Base-by-base conservation (phyloP, 2,797 vertebrate genomes). In the Malurus splendens region DNA sequence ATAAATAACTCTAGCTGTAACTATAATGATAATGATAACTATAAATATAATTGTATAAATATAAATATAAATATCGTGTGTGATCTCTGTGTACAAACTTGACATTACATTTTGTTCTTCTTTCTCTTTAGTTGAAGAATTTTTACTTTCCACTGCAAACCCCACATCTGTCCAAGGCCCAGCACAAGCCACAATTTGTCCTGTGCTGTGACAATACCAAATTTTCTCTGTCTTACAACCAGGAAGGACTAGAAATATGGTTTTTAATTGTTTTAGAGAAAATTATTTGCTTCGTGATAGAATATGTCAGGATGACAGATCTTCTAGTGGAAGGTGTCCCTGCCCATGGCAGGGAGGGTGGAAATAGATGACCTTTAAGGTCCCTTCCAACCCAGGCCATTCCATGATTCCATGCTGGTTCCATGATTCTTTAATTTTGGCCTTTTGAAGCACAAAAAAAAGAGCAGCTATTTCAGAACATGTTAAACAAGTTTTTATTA, bases 401-500 rank as follows among this genome's bases (percentile, higher is more conserved):
- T 81, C 38, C 24, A 25, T 39, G 17, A 50, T 32, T 74, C 54
- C 23, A 24, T 47, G 33, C 9, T 42, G 48, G 41, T 67, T 54
- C 62, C 33, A 17, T 45, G 77, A 67, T 60, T 75, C 47, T 88
- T 91, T 78, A 91, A 87, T 62, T 92, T 18, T 62, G 67, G 52
- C 74, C 42, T 73, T 93, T 78, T 48, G 48, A 90, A 86, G 42
- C 27, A 75, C 6, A 81, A 60, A 82, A 64, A 27, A 42, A 65
- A 28, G 16, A 50, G 45, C 38, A 45, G 10, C 41, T 61, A 48
- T 80, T 94, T 93, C 68, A 90, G 89, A 78, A 50, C 14, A 48
- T 80, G 93, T 95, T 82, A 80, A 91, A 82, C 60, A 84, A 65
- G 64, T 72, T 94, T 95, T 95, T 95, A 92, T 92, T 86, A 66